Conservation (phyloP, 2,113 vertebrate species). For the Phrynocephalus versicolor region DNA sequence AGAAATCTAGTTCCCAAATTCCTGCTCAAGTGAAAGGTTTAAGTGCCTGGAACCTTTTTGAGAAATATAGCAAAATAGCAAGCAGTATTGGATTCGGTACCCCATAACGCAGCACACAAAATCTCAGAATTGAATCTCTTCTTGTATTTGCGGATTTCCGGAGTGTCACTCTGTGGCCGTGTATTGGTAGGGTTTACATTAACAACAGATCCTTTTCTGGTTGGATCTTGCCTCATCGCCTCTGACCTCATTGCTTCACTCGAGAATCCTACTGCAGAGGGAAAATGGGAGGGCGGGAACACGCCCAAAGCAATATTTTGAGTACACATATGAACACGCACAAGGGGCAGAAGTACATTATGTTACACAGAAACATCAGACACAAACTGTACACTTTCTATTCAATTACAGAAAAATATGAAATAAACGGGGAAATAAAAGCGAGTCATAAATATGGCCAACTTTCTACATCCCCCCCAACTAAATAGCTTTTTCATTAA, state of each 20-base stretch:
- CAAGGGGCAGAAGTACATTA: not conserved
- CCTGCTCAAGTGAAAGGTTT: not conserved
- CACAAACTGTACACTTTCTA: not conserved
- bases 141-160: constrained; percentile 99
- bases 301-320: constrained; percentile 34
- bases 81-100: constrained; percentile 69
- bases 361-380: constrained; percentile 29
- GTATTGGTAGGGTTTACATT: constrained; percentile 99
- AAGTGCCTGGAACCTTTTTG: not conserved
- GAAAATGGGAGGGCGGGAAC: constrained; percentile 42
- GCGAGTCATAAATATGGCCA: constrained; percentile 48
- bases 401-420: constrained; percentile 54
- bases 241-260: constrained; percentile 92
- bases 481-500: constrained; percentile 9
- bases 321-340: not conserved
- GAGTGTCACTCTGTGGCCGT: constrained; percentile 97
- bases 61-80: not conserved
- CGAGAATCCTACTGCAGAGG: constrained; percentile 84
- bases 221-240: constrained; percentile 93
- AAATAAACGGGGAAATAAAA: constrained; percentile 61
- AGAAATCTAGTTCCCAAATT: not conserved
- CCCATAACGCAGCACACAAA: constrained; percentile 96
- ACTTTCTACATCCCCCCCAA: constrained; percentile 7
- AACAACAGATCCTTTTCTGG: constrained; percentile 95
- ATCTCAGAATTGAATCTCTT: constrained; percentile 99